Base-by-base conservation (phyloP, 2,113 vertebrate genomes). In the Labeo catla region DNA sequence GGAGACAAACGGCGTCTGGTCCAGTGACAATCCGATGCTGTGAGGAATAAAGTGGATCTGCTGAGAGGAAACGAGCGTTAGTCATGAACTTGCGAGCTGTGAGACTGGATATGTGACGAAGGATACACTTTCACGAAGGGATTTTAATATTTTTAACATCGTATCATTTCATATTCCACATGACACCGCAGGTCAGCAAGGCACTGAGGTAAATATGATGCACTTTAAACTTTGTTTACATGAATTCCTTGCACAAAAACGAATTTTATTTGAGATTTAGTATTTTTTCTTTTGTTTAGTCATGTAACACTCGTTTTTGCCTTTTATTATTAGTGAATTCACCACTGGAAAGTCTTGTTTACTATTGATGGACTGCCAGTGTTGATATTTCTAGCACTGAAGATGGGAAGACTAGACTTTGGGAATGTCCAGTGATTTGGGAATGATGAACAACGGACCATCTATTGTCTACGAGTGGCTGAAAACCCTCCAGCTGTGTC, bases 401-500 rank as follows among this genome's bases (percentile, higher is more conserved):
- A 39, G 65, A 80, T 16, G 49, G 78, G 49, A 65, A 84, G 54
- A 49, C 39, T 15, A 59, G 77, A 76, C 57, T 85, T 78, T 79
- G 81, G 13, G 23, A 34, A 54, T 76, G 47, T 70, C 63, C 47
- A 36, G 4, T 76, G 19, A 68, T 73, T 52, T 66, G 36, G 93
- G 87, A 70, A 91, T 16, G 89, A 99, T 98, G 97, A 95, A 94
- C 94, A 95, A 92, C 36, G 95, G 95, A 10, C 91, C 96, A 84
- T 95, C 95, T 88, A 95, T 99, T 79, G 97, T 99, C 36, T 97
- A 96, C 84, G 97, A 99, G 93, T 99, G 98, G 98, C 95, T 99
- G 81, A 96, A 94, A 68, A 95, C 96, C 89, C 95, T 99, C 82
- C 96, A 97, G 89, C 95, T 99, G 63, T 88, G 95, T 28, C 97